phyloP scores from a whole-genome alignment of 2,113 vertebrate species.

The Pachypanchax playfairii region DNA sequence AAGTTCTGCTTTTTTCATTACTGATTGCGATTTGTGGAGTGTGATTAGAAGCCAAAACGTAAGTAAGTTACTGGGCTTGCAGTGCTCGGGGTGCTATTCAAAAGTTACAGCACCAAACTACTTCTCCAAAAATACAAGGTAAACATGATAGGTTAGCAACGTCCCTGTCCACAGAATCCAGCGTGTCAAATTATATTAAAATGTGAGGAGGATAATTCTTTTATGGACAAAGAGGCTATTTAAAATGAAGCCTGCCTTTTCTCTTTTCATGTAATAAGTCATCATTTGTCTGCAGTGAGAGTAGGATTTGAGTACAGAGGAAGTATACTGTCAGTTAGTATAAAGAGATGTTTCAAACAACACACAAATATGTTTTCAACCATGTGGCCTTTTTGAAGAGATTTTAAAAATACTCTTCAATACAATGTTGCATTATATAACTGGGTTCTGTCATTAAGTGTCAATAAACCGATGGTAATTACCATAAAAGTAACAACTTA shows the following conservation, averaged over 20 bases:
- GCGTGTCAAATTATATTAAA: slow-evolving; percentile 23
- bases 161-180: slow-evolving; percentile 8
- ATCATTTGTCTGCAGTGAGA: neutral
- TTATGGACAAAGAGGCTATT: slow-evolving; percentile 15
- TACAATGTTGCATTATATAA: too few relatives aligned
- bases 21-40: slow-evolving; percentile 23
- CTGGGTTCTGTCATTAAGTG: too few relatives aligned
- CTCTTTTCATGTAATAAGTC: slow-evolving; percentile 4
- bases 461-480: neutral
- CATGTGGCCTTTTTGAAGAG: accelerated
- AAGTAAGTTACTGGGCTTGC: slow-evolving; percentile 20
- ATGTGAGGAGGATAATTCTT: neutral
- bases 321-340: neutral
- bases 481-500: neutral
- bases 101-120: slow-evolving; percentile 39
- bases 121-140: slow-evolving; percentile 44
- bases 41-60: slow-evolving; percentile 30
- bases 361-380: neutral
- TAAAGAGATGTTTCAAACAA: neutral
- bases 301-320: neutral
- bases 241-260: neutral
- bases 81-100: slow-evolving; percentile 21
- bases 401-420: too few relatives aligned
- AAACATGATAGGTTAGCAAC: slow-evolving; percentile 39
- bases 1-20: too few relatives aligned